Base-by-base conservation (phyloP, 2,888 invertebrate species). In the Oscheius sp. region DNA sequence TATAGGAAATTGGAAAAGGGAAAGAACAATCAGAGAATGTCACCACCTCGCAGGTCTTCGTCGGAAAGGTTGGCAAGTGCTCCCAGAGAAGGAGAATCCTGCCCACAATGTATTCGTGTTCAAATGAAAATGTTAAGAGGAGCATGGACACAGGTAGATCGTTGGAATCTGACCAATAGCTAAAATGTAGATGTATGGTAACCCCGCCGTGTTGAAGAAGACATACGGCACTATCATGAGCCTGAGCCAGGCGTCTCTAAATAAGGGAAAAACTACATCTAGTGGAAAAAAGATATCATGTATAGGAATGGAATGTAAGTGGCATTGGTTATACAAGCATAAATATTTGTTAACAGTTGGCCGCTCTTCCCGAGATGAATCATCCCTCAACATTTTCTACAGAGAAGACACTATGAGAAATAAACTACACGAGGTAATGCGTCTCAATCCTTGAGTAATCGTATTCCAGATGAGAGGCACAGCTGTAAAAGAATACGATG, bases 211-310 rank as follows among this genome's bases (percentile, higher is more conserved):
- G 1, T 74, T 85, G 21, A 80, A 79, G 75, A 82, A 85, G 69
- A 84, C 83, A 1, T 86, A 80, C 71, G 79, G 82, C 41, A 86
- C 85, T 1, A 69, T 85, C 0, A 80, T 84, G 80, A 81, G 79
- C 55, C 72, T 85, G 53, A 75, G 80, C 41, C 74, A 79, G 25
- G 72, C 76, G 45, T 76, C 64, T 21, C 59, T 74, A 0, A 72
- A 74, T 1, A 69, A 66, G 9, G 71, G 74, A 56, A 82, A 78
- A 16, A 63, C 77, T 41, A 77, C 80, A 49, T 75, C 83, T 72
- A 70, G 76, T 9, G 76, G 66, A 21, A 81, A 81, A 69, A 81
- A 77, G 46, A 78, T 81, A 0, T 71, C 82, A 1, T 85, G 85
- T 52, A 81, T 85, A 12, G 85, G 85, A 75, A 74, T 83, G 77